phyloP scores from a whole-genome alignment of 1,140 invertebrate species.

The Carposina sasakii region DNA sequence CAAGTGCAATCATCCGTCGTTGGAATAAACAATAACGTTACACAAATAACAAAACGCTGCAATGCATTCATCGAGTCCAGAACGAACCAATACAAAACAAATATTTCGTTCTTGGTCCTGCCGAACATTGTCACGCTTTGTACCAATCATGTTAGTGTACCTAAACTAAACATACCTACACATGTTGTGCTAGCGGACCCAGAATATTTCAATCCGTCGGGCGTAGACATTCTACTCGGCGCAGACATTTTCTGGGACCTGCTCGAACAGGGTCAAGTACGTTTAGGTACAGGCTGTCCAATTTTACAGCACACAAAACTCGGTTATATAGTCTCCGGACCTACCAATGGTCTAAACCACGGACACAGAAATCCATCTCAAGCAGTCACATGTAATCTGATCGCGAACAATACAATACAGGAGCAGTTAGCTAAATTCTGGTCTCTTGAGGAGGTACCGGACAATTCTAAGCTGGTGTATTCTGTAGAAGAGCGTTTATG shows the following conservation, averaged over 20 bases:
- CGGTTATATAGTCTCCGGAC: conserved; percentile 21
- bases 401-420: conserved; percentile 19
- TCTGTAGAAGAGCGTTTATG: conserved; percentile 27
- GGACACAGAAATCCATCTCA: conserved; percentile 7
- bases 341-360: not conserved
- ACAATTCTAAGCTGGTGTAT: conserved; percentile 9
- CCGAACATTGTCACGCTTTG: not conserved
- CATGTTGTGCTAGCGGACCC: conserved; percentile 25
- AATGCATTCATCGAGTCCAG: not conserved
- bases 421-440: conserved; percentile 29
- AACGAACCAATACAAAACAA: not conserved
- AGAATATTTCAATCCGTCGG: conserved; percentile 11
- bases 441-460: conserved; percentile 23
- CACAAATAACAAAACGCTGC: conserved; percentile 1
- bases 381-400: conserved; percentile 1
- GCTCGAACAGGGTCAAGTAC: conserved; percentile 15
- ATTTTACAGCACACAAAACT: conserved; percentile 23
- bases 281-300: conserved; percentile 7
- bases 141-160: not conserved
- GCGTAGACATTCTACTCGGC: conserved; percentile 28
- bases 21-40: conserved; percentile 11
- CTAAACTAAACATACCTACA: not conserved
- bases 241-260: conserved; percentile 24
- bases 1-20: conserved; percentile 14
- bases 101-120: not conserved